Conservation (phyloP, 2,888 invertebrate genomes). For the Pseudanteris insignis region DNA sequence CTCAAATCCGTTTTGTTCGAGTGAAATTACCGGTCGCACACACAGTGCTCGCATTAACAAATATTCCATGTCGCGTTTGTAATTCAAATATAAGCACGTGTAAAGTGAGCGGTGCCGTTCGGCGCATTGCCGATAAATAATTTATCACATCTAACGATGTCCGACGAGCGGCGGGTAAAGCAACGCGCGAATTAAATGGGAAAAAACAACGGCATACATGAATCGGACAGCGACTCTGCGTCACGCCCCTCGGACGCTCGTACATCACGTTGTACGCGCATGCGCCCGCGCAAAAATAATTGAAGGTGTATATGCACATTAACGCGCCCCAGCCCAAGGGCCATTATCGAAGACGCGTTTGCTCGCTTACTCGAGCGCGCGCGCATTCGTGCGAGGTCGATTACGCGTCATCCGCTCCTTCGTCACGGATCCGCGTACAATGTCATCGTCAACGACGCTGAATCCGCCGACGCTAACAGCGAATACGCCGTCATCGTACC, state of each 20-base stretch:
- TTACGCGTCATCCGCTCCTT: slow-evolving; percentile 49
- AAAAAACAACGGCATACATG: slow-evolving; percentile 21
- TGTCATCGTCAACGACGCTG: slow-evolving; percentile 41
- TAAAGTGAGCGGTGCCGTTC: slow-evolving; percentile 7
- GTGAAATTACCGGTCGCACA: no score
- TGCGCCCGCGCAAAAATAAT: slow-evolving; percentile 20
- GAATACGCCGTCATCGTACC: slow-evolving; percentile 11
- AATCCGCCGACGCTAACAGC: slow-evolving; percentile 4
- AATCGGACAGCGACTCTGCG: slow-evolving; percentile 27
- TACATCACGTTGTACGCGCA: slow-evolving; percentile 17
- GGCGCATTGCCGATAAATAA: slow-evolving; percentile 16
- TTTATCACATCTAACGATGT: slow-evolving; percentile 19
- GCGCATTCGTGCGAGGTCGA: slow-evolving; percentile 52
- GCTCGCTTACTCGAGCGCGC: no score
- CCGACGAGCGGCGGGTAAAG: slow-evolving; percentile 11
- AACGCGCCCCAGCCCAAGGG: slow-evolving; percentile 23
- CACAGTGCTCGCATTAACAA: slow-evolving; percentile 3
- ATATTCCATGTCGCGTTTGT: slow-evolving; percentile 9
- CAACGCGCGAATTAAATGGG: slow-evolving; percentile 1
- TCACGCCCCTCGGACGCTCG: slow-evolving; percentile 16
- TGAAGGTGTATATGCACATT: slow-evolving; percentile 25
- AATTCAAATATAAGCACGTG: slow-evolving; percentile 13
- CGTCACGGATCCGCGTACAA: slow-evolving; percentile 53
- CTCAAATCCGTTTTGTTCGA: no score
- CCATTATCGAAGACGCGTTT: slow-evolving; percentile 38